Base-by-base conservation (phyloP, 2,113 vertebrate species). In the Uropsilus gracilis region DNA sequence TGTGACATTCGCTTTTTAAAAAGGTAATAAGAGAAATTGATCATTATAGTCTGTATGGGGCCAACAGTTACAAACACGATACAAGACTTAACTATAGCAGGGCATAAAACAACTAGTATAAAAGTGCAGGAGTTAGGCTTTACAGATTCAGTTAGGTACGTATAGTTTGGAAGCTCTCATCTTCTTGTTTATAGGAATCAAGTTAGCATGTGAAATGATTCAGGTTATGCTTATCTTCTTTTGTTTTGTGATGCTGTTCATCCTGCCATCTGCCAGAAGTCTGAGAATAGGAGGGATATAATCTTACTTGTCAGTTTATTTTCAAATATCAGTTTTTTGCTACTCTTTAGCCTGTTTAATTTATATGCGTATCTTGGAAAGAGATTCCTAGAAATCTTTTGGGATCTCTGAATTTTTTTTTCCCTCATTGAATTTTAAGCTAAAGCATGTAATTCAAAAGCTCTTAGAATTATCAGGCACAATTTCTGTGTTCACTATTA, bases 301-400 rank as follows among this genome's bases (percentile, higher is more conserved):
- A 34, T 82, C 73, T 13, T 78, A 61, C 68, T 89, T 34, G 44
- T 59, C 89, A 39, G 88, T 28, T 66, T n/a, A 71, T 53, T n/a
- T 34, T 64, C 3, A 82, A 48, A 53, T 82, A 71, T 71, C 61
- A 83, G 16, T 30, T 72, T 82, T 87, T 68, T 86, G 39, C 76
- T 94, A 61, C 53, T 91, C 39, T 66, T 80, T 44, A 53, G 77
- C 78, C 44, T 86, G 10, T 42, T 8, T 34, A 73, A 24, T 75
- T 82, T 78, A 26, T 95, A 34, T 75, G 53, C 76, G 16, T 53
- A 46, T 57, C 46, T 89, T 68, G 26, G 6, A 46, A 88, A 95
- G 81, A 95, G 46, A 88, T 42, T 86, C 30, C 32, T 83, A 86
- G 77, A 89, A 89, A 55, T 9, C 59, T 71, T 89, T 61, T 11